These are phyloP conservation scores for Sarcophaga variegata DNA, from an alignment of 2,888 invertebrate species.

Conservation along the genomic window DNA sequence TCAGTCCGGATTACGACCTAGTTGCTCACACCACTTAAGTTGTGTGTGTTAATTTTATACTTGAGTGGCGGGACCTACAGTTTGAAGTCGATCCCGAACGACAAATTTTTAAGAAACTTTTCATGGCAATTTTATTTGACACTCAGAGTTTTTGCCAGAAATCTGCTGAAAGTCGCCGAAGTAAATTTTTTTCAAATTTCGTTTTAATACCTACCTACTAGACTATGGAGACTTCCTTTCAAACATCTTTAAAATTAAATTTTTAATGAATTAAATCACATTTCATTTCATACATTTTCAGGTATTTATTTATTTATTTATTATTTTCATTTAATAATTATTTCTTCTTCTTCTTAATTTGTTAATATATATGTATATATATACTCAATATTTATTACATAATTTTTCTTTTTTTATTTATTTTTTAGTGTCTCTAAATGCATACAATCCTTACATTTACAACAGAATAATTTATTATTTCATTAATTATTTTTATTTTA, in stretches of 20 bases:
- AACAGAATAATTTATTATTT: background rate
- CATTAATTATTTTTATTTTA: background rate
- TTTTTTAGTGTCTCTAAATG: conserved; percentile 63
- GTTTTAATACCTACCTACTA: too few relatives aligned
- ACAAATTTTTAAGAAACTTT: too few relatives aligned
- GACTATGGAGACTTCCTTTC: too few relatives aligned
- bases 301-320: conserved; percentile 62
- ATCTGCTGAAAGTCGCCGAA: too few relatives aligned
- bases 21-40: too few relatives aligned
- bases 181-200: too few relatives aligned
- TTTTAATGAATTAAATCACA: conserved; percentile 8
- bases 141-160: too few relatives aligned
- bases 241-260: background rate
- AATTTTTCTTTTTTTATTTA: conserved; percentile 1
- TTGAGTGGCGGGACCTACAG: too few relatives aligned
- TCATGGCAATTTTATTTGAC: too few relatives aligned
- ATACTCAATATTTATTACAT: conserved; percentile 34
- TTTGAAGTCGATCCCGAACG: too few relatives aligned
- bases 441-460: conserved; percentile 64
- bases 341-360: background rate
- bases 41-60: too few relatives aligned
- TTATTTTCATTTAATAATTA: conserved; percentile 26
- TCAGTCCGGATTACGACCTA: too few relatives aligned
- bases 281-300: conserved; percentile 52
- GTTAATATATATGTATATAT: background rate